Percentiles rank a stretch among this genome's conserved stretches.
Evolutionary conservation across 2,797 vertebrate species (phyloP).

Genomic region (Myotis vivesi): DNA sequence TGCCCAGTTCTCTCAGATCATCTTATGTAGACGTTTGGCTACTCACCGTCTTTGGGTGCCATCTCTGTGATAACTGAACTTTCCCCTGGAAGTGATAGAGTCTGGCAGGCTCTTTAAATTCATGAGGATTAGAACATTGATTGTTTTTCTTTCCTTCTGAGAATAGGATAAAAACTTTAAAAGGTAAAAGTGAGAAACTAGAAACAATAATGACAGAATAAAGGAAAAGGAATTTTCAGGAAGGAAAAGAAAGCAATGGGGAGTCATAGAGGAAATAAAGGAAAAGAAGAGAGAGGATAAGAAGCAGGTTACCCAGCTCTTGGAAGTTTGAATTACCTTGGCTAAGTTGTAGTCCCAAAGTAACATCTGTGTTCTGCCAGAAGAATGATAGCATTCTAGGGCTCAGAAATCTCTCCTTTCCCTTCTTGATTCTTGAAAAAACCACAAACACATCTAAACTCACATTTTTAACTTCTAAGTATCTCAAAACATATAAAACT

Average conservation of each 20-base stretch:
- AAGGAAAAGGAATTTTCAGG: background rate
- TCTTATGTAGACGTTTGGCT: background rate
- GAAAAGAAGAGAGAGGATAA: background rate
- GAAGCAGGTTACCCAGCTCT: background rate
- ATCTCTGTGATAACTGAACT: background rate
- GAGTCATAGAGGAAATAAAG: background rate
- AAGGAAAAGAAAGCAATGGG: background rate
- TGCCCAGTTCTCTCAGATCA: background rate
- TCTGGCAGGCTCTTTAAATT: background rate
- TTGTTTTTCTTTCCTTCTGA: background rate
- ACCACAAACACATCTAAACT: too few relatives aligned
- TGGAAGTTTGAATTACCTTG: background rate
- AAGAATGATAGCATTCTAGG: background rate
- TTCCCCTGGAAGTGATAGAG: background rate
- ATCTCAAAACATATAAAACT: too few relatives aligned
- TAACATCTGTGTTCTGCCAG: background rate
- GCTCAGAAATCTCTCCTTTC: background rate
- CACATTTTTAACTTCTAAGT: too few relatives aligned
- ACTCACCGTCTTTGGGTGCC: background rate
- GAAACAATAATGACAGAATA: background rate
- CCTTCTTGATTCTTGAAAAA: slow-evolving; percentile 8
- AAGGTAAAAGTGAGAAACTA: background rate
- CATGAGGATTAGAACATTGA: background rate
- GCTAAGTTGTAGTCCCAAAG: background rate
- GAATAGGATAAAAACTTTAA: background rate